A percentile compares a stretch with the other conserved stretches of the same genome.
Conservation (phyloP, 2,888 invertebrate genomes). For the Ectemnius lituratus region DNA sequence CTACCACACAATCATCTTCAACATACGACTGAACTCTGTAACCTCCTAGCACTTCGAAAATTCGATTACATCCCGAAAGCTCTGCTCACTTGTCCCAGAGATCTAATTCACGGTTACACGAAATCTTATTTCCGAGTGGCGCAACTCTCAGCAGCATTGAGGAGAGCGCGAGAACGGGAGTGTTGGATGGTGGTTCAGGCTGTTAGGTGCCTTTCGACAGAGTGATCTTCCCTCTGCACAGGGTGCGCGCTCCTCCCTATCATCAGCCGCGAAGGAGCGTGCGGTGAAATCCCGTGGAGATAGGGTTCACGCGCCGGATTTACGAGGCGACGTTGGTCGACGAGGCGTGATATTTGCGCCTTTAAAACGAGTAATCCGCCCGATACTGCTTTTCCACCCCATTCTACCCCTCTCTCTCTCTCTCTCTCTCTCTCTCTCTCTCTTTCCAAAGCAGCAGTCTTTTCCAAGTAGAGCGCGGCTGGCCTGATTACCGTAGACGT, state of each 20-base stretch:
- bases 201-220: too few relatives aligned
- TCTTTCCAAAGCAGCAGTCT: too few relatives aligned
- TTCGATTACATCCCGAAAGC: too few relatives aligned
- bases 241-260: not conserved
- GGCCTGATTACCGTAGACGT: not conserved
- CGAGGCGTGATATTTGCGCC: constrained; percentile 50
- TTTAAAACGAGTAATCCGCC: constrained; percentile 51
- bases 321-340: constrained; percentile 42
- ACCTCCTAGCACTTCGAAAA: too few relatives aligned
- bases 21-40: too few relatives aligned
- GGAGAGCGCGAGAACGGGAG: too few relatives aligned
- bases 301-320: constrained; percentile 48
- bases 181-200: too few relatives aligned
- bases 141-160: too few relatives aligned
- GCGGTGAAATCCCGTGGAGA: constrained; percentile 35
- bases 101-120: not conserved
- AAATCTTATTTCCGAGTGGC: too few relatives aligned
- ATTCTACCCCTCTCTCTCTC: constrained; percentile 3
- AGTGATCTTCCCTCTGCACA: too few relatives aligned
- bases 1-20: too few relatives aligned
- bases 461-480: not conserved
- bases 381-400: constrained; percentile 28
- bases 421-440: not conserved
- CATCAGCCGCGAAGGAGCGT: not conserved
- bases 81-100: constrained; percentile 7